Evolutionary conservation across 1,140 invertebrate genomes (phyloP).

Genomic region (Psilanteris sp.): DNA sequence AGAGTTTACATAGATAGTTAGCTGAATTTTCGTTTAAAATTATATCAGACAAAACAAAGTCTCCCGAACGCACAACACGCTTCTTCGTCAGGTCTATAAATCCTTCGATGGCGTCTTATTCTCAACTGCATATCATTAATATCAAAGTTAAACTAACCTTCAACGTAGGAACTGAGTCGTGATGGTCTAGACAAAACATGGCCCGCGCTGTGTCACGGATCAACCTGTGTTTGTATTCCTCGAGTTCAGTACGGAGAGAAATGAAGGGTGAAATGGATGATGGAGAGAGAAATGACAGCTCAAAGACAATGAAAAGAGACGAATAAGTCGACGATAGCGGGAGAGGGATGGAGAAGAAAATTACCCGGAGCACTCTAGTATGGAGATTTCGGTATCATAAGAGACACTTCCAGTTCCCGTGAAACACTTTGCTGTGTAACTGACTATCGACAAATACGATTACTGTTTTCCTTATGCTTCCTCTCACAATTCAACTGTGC

Average conservation of each 20-base stretch:
- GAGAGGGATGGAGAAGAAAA: not conserved
- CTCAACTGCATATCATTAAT: conserved; percentile 66
- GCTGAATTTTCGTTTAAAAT: too few relatives aligned
- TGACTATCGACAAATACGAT: conserved; percentile 31
- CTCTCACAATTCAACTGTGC: not conserved
- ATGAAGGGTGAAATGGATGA: conserved; percentile 26
- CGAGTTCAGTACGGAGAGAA: not conserved
- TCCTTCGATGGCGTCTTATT: conserved; percentile 55
- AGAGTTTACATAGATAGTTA: too few relatives aligned
- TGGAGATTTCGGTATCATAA: conserved; percentile 9
- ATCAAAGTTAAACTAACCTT: conserved; percentile 60
- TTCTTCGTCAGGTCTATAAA: conserved; percentile 56
- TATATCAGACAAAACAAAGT: too few relatives aligned
- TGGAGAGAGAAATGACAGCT: conserved; percentile 5
- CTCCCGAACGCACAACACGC: too few relatives aligned
- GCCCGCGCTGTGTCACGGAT: conserved; percentile 32
- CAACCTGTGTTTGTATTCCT: conserved; percentile 42
- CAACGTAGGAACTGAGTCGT: conserved; percentile 12
- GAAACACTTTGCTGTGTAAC: conserved; percentile 23
- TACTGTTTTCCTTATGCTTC: conserved; percentile 12
- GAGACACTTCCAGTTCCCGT: conserved; percentile 5
- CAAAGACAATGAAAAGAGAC: conserved; percentile 25
- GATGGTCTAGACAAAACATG: conserved; percentile 41
- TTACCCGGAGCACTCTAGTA: conserved; percentile 2
- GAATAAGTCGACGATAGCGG: not conserved